phyloP scores from a whole-genome alignment of 2,113 vertebrate species.

The Caranx ignobilis region DNA sequence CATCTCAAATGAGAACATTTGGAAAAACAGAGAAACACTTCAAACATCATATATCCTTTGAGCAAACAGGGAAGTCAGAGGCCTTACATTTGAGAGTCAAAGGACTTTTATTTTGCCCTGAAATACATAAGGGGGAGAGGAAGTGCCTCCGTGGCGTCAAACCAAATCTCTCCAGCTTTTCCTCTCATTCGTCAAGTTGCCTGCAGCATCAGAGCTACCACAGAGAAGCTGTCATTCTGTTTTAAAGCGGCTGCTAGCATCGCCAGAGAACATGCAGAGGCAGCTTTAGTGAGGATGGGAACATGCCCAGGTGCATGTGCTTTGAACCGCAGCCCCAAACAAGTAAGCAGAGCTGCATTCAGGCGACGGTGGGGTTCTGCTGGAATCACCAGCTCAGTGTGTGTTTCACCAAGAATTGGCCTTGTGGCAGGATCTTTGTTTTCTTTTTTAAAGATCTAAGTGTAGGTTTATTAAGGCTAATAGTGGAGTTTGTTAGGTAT shows the following conservation, averaged over 20 bases:
- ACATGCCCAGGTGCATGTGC: conserved; percentile 43
- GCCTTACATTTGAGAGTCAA: conserved; percentile 29
- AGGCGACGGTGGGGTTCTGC: conserved; percentile 2
- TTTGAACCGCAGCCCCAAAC: conserved; percentile 48
- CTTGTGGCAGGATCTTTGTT: background rate
- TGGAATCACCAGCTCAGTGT: conserved; percentile 23
- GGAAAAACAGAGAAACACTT: background rate
- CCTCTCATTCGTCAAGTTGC: conserved; percentile 60
- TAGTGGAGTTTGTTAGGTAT: background rate
- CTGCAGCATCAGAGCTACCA: conserved; percentile 62
- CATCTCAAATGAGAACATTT: conserved; percentile 17
- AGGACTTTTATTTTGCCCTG: conserved; percentile 28
- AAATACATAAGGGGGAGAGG: conserved; percentile 39
- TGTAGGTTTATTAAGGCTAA: background rate
- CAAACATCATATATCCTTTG: conserved; percentile 26
- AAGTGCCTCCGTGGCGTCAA: conserved; percentile 53
- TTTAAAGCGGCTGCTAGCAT: conserved; percentile 58
- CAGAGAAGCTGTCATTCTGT: conserved; percentile 63
- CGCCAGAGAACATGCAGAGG: conserved; percentile 54
- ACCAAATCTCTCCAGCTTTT: conserved; percentile 63
- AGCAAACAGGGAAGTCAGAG: conserved; percentile 42
- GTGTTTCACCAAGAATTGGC: conserved; percentile 16
- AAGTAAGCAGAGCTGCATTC: conserved; percentile 39
- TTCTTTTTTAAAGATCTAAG: background rate
- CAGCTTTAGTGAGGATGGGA: conserved; percentile 42